phyloP scores from a whole-genome alignment of 2,797 vertebrate genomes.

The Zenarchopterus dispar region DNA sequence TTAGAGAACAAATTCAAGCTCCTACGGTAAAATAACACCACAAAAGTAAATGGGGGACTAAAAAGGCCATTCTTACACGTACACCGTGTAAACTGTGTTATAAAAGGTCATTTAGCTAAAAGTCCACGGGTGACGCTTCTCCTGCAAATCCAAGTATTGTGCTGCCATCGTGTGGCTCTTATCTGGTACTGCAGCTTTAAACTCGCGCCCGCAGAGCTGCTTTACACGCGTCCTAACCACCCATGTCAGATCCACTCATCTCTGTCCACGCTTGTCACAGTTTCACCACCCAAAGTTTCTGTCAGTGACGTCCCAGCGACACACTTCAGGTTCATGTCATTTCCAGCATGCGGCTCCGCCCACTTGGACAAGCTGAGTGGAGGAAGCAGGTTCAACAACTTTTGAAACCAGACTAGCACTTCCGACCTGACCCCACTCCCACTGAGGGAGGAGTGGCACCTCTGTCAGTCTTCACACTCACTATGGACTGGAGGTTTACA shows the following conservation, averaged over 20 bases:
- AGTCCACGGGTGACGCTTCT: neutral
- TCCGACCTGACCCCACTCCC: neutral
- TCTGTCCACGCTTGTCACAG: neutral
- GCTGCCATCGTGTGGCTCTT: constrained; percentile 7
- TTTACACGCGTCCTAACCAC: neutral
- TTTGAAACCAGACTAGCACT: constrained; percentile 28
- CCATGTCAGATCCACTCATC: neutral
- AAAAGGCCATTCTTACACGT: too few species aligned
- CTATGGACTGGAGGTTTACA: neutral
- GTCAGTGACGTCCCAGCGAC: neutral
- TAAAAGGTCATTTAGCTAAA: too few species aligned
- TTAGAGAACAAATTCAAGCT: too few species aligned
- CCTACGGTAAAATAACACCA: too few species aligned
- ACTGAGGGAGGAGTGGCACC: neutral
- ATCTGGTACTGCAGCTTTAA: neutral
- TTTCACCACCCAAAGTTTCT: neutral
- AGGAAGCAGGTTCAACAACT: constrained; percentile 62
- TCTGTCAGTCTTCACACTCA: neutral
- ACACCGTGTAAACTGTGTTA: too few species aligned
- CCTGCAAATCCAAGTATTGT: too few species aligned
- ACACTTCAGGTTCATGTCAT: neutral
- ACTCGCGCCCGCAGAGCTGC: neutral
- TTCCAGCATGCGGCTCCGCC: constrained; percentile 41
- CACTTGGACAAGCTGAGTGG: constrained; percentile 27
- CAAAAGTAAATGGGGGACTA: too few species aligned